Base-by-base conservation (phyloP, 2,888 invertebrate genomes). In the Portevinia maculata region DNA sequence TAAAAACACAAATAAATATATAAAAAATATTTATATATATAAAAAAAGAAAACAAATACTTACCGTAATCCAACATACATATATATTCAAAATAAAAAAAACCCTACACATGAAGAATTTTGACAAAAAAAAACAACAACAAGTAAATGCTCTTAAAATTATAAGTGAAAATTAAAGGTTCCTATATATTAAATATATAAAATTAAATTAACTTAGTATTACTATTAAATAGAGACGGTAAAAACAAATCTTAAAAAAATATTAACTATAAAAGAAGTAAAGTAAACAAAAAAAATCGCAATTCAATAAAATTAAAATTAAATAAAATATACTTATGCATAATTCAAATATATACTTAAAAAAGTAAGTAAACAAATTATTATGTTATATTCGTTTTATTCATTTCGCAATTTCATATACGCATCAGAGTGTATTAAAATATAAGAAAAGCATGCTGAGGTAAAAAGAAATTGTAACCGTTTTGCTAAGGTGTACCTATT, bases 181-280 rank as follows among this genome's bases (percentile, higher is more conserved):
- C 86, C 86, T 86, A 86, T 86, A 86, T 86, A 86, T 86, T 85
- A 85, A 85, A 86, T 85, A 85, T 85, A 85, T 76, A 81, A 78
- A 71, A 73, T 57, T 83, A 71, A 83, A 60, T 65, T 21, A 78
- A 78, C 55, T 71, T 83, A 78, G 76, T 55, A 71, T 73, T 83
- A 78, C 83, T 76, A 78, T 83, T 67, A 71, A 83, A 83, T 76
- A 83, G 76, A 65, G 17, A 69, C 37, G 55, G 44, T 34, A 37
- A 32, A 48, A 69, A 57, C 13, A 65, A 52, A 21, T 55, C 34
- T 50, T 39, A 70, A 55, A n/a, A 59, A 62, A 48, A 44, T 57
- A 57, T 32, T 48, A 60, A 55, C 28, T 46, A 48, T 59, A 53
- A 28, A 15, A 71, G n/a, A 52, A 21, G 39, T 19, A 59, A 46